These are phyloP conservation scores for Syngnathus typhle DNA, from an alignment of 2,113 vertebrate species.

Conservation along the genomic window DNA sequence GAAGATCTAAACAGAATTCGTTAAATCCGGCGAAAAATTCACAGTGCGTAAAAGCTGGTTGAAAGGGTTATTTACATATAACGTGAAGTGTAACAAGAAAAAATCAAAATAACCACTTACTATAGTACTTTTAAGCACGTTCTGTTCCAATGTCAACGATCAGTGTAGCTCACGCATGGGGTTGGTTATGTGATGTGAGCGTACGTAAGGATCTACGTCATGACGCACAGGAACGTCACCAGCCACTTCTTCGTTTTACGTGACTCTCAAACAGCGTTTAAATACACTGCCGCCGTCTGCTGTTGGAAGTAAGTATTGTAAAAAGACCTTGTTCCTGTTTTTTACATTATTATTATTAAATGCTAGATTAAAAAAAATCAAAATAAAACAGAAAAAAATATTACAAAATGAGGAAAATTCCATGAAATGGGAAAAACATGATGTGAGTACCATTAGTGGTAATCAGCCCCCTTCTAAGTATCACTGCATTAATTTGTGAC, in stretches of 20 bases:
- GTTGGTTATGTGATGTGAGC: neutral
- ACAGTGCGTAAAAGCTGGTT: neutral
- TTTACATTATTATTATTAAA: too few relatives aligned
- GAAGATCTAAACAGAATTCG: neutral
- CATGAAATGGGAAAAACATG: too few relatives aligned
- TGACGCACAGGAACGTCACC: neutral
- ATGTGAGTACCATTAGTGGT: too few relatives aligned
- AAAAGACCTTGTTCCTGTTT: too few relatives aligned
- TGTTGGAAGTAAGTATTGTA: neutral
- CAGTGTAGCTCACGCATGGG: neutral
- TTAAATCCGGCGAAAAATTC: neutral
- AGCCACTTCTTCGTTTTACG: neutral
- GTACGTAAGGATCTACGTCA: neutral
- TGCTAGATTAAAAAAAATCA: too few relatives aligned
- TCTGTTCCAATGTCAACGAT: slow-evolving; percentile 1
- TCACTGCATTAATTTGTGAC: too few relatives aligned
- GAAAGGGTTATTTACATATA: neutral
- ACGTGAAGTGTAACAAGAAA: neutral
- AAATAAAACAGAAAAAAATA: too few relatives aligned
- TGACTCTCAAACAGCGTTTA: neutral
- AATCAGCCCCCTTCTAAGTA: too few relatives aligned
- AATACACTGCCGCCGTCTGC: neutral
- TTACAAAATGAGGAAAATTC: too few relatives aligned
- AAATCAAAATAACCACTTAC: neutral
- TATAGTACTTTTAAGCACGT: neutral